Base-by-base conservation (phyloP, 2,113 vertebrate species). In the Myocastor coypus region DNA sequence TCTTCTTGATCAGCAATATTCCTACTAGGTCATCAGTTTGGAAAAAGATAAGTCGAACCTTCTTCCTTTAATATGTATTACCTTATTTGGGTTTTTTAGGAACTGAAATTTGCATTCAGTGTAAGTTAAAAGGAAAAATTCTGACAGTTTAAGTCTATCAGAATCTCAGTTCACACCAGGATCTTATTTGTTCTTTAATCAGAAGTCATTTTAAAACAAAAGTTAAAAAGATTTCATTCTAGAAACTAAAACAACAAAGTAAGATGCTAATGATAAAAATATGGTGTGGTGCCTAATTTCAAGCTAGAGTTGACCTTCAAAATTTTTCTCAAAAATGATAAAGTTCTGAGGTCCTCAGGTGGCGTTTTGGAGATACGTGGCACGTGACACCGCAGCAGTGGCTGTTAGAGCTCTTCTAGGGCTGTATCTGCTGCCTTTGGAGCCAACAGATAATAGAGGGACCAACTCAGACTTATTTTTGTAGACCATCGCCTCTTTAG, bases 41-140 rank as follows among this genome's bases (percentile, higher is more conserved):
- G 64, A 64, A 83, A 94, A 93, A 55, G 19, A 94, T 64, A 69
- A 83, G 87, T 81, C 59, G 52, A 16, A 57, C 42, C 63, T 93
- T 55, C 93, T 95, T 96, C 66, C 93, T 59, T 93, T 92, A n/a
- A 46, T 55, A 89, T 32, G 28, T 52, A 73, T 61, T 69, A 26
- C 92, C 22, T 61, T 96, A 94, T 89, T 92, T 64, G 75, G 88
- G 0, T 34, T 46, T 96, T 97, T 96, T 42, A 92, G 97, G 97
- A 98, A 97, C 92, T 87, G 95, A 97, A 98, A 97, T 97, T 75
- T 96, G 96, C 97, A 46, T 94, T 81, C 64, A 16, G 1, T 50
- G 91, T 95, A 97, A 87, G 89, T 96, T 84, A 66, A 77, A 94
- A 14, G 17, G 66, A 92, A 78, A 26, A 71, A 0, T 50, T 91